These are phyloP conservation scores for Tipula helvola DNA, from an alignment of 2,888 invertebrate genomes.

Conservation along the genomic window DNA sequence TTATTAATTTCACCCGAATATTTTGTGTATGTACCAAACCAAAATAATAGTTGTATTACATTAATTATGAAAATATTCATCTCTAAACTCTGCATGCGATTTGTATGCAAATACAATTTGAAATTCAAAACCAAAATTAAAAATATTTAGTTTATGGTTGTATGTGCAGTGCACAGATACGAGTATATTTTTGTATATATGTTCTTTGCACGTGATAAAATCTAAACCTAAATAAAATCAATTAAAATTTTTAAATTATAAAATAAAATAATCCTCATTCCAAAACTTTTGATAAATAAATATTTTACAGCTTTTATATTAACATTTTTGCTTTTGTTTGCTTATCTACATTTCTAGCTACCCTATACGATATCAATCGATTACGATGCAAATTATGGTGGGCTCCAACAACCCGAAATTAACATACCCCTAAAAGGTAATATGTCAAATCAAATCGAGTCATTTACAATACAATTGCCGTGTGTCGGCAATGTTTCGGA, in stretches of 20 bases:
- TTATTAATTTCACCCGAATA: too few species aligned
- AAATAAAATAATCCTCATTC: background rate
- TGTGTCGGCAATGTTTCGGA: constrained; percentile 71
- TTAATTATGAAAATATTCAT: too few species aligned
- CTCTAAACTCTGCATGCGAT: too few species aligned
- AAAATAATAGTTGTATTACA: too few species aligned
- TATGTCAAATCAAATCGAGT: constrained; percentile 65
- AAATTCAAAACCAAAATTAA: background rate
- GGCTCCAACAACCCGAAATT: constrained; percentile 65
- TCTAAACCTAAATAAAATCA: background rate
- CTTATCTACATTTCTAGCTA: constrained; percentile 42
- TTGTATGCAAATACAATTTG: background rate
- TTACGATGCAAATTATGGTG: constrained; percentile 57
- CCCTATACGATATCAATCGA: constrained; percentile 65
- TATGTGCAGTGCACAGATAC: background rate
- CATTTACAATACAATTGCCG: constrained; percentile 66
- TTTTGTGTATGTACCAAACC: too few species aligned
- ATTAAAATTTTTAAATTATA: background rate
- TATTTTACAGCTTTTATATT: background rate
- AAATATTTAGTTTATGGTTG: background rate
- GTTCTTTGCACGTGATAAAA: background rate
- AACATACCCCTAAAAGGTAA: constrained; percentile 70
- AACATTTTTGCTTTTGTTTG: constrained; percentile 19
- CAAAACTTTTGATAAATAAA: background rate
- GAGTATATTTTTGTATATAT: background rate